Conservation (phyloP, 1,140 invertebrate genomes). For the Papilio aristodemus region DNA sequence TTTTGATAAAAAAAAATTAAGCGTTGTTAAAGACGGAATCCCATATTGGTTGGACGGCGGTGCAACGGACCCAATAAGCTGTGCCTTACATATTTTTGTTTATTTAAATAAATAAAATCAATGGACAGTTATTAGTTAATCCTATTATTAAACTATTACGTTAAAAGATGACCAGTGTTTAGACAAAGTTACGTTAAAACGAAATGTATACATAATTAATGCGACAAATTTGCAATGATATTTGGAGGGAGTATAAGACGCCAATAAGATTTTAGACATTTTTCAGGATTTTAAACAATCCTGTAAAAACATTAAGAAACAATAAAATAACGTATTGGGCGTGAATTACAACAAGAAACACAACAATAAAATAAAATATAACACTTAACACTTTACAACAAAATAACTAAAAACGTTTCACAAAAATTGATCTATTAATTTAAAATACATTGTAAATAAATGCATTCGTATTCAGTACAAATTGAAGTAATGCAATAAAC, state of each 20-base stretch:
- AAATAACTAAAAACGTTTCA: conserved; percentile 6
- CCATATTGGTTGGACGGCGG: conserved; percentile 54
- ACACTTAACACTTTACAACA: neutral
- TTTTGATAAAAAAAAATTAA: conserved; percentile 37
- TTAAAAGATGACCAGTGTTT: neutral
- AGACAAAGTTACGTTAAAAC: neutral
- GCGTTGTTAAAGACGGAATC: conserved; percentile 57
- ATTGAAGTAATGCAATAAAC: neutral
- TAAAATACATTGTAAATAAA: conserved; percentile 3
- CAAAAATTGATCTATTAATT: neutral
- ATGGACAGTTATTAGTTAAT: conserved; percentile 11
- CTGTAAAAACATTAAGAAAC: no score
- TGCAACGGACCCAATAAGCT: conserved; percentile 52
- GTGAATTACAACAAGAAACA: neutral
- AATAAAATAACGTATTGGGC: neutral
- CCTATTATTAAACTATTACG: neutral
- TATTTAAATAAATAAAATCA: neutral
- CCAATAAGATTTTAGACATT: neutral
- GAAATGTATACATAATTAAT: no score
- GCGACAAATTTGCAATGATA: neutral
- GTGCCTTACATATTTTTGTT: conserved; percentile 42
- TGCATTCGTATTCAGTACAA: neutral
- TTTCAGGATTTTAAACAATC: no score
- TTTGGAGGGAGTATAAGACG: conserved; percentile 10
- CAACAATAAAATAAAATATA: neutral